These are phyloP conservation scores for Tetragnatha montana DNA, from an alignment of 2,888 invertebrate genomes.

Conservation along the genomic window DNA sequence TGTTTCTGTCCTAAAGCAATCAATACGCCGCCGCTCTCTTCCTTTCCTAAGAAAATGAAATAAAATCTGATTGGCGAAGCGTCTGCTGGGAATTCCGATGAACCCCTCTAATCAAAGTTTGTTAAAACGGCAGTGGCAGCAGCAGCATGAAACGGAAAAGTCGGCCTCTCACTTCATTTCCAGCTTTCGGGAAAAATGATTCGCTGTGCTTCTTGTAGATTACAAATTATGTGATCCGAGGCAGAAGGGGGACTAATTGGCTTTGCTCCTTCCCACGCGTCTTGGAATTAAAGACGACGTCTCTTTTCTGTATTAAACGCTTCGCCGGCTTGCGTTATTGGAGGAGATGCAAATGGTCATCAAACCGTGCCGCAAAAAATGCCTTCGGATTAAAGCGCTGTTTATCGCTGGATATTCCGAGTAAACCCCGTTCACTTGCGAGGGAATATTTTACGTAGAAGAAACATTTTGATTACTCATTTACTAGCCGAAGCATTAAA, in stretches of 20 bases:
- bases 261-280: not conserved
- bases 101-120: constrained; percentile 15
- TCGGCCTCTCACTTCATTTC: constrained; percentile 1
- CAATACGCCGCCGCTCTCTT: not conserved
- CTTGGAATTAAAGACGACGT: not conserved
- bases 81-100: constrained; percentile 18
- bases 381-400: not conserved
- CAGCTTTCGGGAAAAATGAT: constrained; percentile 12
- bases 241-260: not conserved
- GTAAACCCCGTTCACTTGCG: not conserved
- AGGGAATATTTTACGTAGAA: not conserved
- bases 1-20: not conserved
- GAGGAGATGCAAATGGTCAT: not conserved
- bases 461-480: too few species aligned
- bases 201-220: constrained; percentile 24
- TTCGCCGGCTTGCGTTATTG: not conserved
- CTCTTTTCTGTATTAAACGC: not conserved
- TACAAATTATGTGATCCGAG: not conserved
- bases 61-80: constrained; percentile 17
- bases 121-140: not conserved
- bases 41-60: constrained; percentile 22
- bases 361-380: not conserved
- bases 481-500: too few species aligned
- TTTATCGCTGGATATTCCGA: not conserved
- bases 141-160: not conserved